A percentile compares a stretch with the other conserved stretches of the same genome.
Conservation (phyloP, 2,888 invertebrate genomes). For the Pyrochroa serraticornis region DNA sequence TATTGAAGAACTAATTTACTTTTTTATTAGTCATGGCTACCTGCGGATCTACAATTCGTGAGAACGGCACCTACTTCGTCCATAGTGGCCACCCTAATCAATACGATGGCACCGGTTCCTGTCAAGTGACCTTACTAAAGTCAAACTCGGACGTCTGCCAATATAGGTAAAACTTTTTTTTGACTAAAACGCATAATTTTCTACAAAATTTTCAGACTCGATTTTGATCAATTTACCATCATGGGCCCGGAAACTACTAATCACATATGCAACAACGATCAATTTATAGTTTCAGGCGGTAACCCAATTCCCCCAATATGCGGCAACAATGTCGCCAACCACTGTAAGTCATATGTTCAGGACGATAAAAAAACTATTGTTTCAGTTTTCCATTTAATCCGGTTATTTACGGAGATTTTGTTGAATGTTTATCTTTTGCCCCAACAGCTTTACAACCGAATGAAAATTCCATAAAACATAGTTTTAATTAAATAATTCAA, state of each 20-base stretch:
- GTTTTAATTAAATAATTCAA: too few relatives aligned
- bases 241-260: slow-evolving; percentile 78
- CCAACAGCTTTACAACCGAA: too few relatives aligned
- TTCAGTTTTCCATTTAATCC: background rate
- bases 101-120: slow-evolving; percentile 81
- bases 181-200: background rate
- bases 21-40: slow-evolving; percentile 79
- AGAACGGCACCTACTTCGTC: slow-evolving; percentile 87
- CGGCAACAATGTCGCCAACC: slow-evolving; percentile 80
- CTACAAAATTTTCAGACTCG: slow-evolving; percentile 63
- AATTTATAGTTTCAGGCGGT: slow-evolving; percentile 84
- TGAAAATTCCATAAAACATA: too few relatives aligned
- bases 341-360: slow-evolving; percentile 65
- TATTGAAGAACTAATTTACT: too few relatives aligned
- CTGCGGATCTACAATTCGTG: slow-evolving; percentile 77
- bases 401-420: background rate
- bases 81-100: slow-evolving; percentile 79
- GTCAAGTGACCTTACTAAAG: slow-evolving; percentile 82
- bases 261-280: slow-evolving; percentile 83
- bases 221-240: slow-evolving; percentile 78
- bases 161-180: slow-evolving; percentile 65
- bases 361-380: slow-evolving; percentile 6
- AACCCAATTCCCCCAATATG: slow-evolving; percentile 82
- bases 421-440: too few relatives aligned
- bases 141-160: slow-evolving; percentile 82